A percentile compares a stretch with the other conserved stretches of the same genome.
Evolutionary conservation across 2,888 invertebrate genomes (phyloP).

Genomic region (Masnerella sp.): DNA sequence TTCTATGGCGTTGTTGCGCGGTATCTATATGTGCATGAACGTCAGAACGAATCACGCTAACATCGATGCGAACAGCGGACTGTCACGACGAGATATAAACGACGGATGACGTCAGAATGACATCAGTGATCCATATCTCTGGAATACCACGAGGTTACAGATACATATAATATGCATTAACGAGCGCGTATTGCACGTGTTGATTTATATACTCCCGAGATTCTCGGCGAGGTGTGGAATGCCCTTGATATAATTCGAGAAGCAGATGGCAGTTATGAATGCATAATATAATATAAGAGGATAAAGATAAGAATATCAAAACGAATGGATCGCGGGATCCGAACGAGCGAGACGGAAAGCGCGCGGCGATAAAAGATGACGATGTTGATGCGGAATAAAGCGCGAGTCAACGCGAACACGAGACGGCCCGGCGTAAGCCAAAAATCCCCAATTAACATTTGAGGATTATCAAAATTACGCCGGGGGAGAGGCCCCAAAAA

Average conservation of each 20-base stretch:
- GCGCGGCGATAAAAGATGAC: conserved; percentile 39
- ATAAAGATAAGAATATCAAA: conserved; percentile 49
- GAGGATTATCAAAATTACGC: conserved; percentile 37
- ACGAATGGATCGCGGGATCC: conserved; percentile 6
- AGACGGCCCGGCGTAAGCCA: conserved; percentile 26
- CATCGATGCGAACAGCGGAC: conserved; percentile 69
- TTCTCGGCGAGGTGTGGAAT: conserved; percentile 59
- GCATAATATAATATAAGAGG: conserved; percentile 63
- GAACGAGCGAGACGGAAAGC: conserved; percentile 28
- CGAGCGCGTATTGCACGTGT: conserved; percentile 50
- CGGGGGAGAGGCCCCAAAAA: too few species aligned
- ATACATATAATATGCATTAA: conserved; percentile 61
- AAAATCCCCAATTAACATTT: too few species aligned
- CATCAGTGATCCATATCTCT: conserved; percentile 76
- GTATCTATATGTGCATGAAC: conserved; percentile 45
- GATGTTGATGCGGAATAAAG: conserved; percentile 46
- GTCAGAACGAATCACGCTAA: conserved; percentile 69
- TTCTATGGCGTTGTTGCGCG: conserved; percentile 66
- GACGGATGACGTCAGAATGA: conserved; percentile 75
- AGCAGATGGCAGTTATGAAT: conserved; percentile 62
- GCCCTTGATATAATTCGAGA: conserved; percentile 65
- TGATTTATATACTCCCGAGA: conserved; percentile 57
- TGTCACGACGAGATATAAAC: conserved; percentile 76
- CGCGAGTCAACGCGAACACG: too few species aligned
- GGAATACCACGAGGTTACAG: conserved; percentile 63